These are phyloP conservation scores for Epinephelus coioides DNA, from an alignment of 2,797 vertebrate genomes.

Conservation along the genomic window DNA sequence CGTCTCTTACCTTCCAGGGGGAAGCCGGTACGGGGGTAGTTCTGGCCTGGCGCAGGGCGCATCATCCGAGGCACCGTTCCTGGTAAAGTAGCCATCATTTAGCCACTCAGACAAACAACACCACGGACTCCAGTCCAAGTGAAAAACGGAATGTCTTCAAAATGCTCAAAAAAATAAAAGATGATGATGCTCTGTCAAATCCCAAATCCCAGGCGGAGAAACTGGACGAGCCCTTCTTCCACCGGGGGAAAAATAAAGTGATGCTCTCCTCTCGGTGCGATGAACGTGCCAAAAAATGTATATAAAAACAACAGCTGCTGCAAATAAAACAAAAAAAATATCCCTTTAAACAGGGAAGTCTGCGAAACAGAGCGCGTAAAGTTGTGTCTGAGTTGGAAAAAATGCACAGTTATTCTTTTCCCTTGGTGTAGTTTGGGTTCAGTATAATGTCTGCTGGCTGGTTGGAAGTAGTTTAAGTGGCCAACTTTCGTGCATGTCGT, in stretches of 20 bases:
- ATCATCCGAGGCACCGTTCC: conserved; percentile 93
- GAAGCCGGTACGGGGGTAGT: conserved; percentile 94
- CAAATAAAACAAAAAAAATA: conserved; percentile 43
- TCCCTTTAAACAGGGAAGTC: conserved; percentile 34
- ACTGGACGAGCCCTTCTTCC: conserved; percentile 74
- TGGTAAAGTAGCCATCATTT: conserved; percentile 91
- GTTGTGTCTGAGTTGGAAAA: conserved; percentile 53
- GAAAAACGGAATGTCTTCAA: conserved; percentile 58
- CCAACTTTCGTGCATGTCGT: conserved; percentile 89
- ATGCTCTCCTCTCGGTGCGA: conserved; percentile 66
- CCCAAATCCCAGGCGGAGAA: conserved; percentile 81
- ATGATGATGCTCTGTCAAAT: conserved; percentile 68
- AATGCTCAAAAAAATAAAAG: conserved; percentile 31
- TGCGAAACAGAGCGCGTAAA: conserved; percentile 48
- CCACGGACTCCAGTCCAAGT: conserved; percentile 73
- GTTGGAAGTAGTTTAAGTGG: conserved; percentile 89
- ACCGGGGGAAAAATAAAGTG: conserved; percentile 63
- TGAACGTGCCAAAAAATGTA: conserved; percentile 54
- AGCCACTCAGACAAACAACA: conserved; percentile 77
- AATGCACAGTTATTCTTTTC: conserved; percentile 72
- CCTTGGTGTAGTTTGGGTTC: conserved; percentile 82
- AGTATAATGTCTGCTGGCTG: conserved; percentile 85
- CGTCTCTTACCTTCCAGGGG: conserved; percentile 91
- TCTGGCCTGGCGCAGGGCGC: conserved; percentile 94
- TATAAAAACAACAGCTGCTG: conserved; percentile 16